Percentiles rank a stretch among this genome's conserved stretches.
Conservation (phyloP, 2,113 vertebrate genomes). For the Speoplatyrhinus poulsoni region DNA sequence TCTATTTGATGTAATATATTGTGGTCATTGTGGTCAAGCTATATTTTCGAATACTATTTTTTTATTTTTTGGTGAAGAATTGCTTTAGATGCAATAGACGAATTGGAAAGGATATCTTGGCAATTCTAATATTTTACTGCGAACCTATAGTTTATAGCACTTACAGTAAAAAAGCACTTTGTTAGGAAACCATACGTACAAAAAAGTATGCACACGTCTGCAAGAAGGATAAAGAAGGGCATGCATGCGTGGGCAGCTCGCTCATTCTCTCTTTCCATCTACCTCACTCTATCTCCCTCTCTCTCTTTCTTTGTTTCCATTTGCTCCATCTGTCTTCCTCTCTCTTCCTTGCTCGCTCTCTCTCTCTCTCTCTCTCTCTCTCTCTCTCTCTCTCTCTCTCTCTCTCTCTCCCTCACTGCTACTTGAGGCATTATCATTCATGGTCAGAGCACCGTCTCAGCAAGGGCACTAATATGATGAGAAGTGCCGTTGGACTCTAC, state of each 20-base stretch:
- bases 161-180: constrained; percentile 18
- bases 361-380: constrained; percentile 7
- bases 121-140: too few relatives aligned
- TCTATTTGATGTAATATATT: too few relatives aligned
- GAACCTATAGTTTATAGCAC: too few relatives aligned
- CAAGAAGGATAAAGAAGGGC: constrained; percentile 18
- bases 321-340: constrained; percentile 5
- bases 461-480: constrained; percentile 71
- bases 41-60: too few relatives aligned
- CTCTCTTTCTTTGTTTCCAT: constrained; percentile 21
- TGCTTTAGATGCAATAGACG: too few relatives aligned
- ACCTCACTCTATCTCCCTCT: constrained; percentile 23
- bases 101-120: too few relatives aligned
- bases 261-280: constrained; percentile 41
- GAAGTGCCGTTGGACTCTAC: constrained; percentile 63
- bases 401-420: constrained; percentile 17
- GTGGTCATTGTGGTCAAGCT: too few relatives aligned
- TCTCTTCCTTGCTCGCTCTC: neutral
- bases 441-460: constrained; percentile 42
- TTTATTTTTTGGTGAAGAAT: too few relatives aligned
- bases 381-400: constrained; percentile 22
- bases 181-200: neutral
- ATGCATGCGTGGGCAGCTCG: constrained; percentile 3
- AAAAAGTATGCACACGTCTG: neutral
- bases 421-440: constrained; percentile 64